Percentiles rank a stretch among this genome's conserved stretches.
These are phyloP conservation scores for Drosophila silvestris DNA, from an alignment of 2,888 invertebrate genomes.

Conservation along the genomic window DNA sequence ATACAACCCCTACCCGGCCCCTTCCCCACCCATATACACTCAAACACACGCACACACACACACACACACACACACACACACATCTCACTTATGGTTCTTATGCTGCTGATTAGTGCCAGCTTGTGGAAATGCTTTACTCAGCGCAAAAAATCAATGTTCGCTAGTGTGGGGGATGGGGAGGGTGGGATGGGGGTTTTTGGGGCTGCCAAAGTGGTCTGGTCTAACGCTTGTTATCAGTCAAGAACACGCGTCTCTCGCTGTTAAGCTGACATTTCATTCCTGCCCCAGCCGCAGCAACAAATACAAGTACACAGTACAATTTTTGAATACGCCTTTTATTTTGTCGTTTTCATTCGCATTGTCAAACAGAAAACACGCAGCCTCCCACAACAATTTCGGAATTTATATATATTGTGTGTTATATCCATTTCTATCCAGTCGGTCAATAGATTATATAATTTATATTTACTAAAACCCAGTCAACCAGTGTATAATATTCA, in stretches of 20 bases:
- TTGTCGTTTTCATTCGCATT: slow-evolving; percentile 27
- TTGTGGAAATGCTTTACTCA: slow-evolving; percentile 36
- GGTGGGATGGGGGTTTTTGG: background rate
- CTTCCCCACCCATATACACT: background rate
- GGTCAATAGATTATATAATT: background rate
- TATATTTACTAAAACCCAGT: background rate
- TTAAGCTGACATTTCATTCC: slow-evolving; percentile 20
- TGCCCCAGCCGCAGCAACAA: slow-evolving; percentile 1
- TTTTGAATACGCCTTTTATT: slow-evolving; percentile 3
- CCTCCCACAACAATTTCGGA: background rate
- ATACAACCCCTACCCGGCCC: background rate
- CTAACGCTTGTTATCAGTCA: slow-evolving; percentile 55
- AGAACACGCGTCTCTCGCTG: slow-evolving; percentile 33
- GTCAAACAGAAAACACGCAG: slow-evolving; percentile 37
- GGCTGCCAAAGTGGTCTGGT: background rate
- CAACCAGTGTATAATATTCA: background rate
- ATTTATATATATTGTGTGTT: background rate
- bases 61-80: background rate
- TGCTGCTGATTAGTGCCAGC: slow-evolving; percentile 45
- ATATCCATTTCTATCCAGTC: background rate
- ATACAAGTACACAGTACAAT: background rate
- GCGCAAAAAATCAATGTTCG: slow-evolving; percentile 35
- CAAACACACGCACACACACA: slow-evolving; percentile 2
- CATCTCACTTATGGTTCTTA: slow-evolving; percentile 13
- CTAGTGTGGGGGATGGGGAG: background rate